Conservation (phyloP, 1,140 invertebrate species). For the Philopotamus ludificatus region DNA sequence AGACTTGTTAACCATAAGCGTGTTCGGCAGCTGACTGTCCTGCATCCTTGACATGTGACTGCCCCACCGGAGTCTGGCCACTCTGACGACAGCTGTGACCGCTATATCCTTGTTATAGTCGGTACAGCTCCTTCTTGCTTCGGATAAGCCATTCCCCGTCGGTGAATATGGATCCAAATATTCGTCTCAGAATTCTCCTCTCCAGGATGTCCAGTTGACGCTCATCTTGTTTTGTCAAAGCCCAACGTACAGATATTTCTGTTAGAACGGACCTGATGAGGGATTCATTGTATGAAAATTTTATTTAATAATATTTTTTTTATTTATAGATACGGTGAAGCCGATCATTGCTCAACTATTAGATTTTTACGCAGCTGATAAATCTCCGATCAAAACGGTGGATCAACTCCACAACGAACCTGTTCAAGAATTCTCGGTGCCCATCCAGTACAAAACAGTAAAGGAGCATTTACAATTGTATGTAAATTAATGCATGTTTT, state of each 20-base stretch:
- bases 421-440: slow-evolving; percentile 46
- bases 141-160: no score
- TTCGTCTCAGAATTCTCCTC: no score
- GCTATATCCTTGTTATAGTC: no score
- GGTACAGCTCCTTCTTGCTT: no score
- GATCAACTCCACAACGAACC: slow-evolving; percentile 52
- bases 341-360: slow-evolving; percentile 47
- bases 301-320: not conserved
- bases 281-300: not conserved
- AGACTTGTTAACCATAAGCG: no score
- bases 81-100: no score
- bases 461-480: slow-evolving; percentile 53
- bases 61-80: no score
- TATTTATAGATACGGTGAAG: slow-evolving; percentile 45
- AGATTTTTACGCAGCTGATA: slow-evolving; percentile 50
- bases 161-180: no score
- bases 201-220: no score
- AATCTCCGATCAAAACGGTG: slow-evolving; percentile 51
- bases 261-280: no score
- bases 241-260: not conserved
- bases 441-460: slow-evolving; percentile 50
- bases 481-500: not conserved
- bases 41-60: no score
- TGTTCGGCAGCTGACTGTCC: no score
- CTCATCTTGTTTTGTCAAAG: not conserved